phyloP scores from a whole-genome alignment of 2,113 vertebrate species.

The Oryzias melastigma region DNA sequence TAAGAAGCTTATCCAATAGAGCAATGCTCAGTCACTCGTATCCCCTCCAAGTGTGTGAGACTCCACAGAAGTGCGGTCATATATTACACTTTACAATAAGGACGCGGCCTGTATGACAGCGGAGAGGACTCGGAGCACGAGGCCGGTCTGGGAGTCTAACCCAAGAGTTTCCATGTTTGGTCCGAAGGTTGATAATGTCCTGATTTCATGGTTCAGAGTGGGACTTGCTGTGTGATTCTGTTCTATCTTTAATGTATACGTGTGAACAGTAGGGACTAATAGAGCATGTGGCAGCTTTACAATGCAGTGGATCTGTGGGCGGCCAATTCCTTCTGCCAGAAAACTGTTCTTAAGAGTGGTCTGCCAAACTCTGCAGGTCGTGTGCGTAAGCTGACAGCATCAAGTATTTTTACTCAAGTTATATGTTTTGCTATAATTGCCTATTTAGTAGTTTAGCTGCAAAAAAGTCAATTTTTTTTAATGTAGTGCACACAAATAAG shows the following conservation, averaged over 20 bases:
- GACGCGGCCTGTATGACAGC: conserved; percentile 48
- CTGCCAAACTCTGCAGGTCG: conserved; percentile 55
- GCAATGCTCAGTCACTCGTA: conserved; percentile 67
- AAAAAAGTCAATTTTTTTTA: not conserved
- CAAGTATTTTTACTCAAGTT: conserved; percentile 28
- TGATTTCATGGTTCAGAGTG: conserved; percentile 64
- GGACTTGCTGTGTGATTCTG: conserved; percentile 52
- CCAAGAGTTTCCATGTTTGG: conserved; percentile 58
- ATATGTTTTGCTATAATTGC: conserved; percentile 3
- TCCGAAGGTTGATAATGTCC: conserved; percentile 50
- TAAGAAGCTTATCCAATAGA: conserved; percentile 61
- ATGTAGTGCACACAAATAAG: not conserved
- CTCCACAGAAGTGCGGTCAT: conserved; percentile 62
- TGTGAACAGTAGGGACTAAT: conserved; percentile 67
- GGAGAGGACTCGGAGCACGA: conserved; percentile 45
- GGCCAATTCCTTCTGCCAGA: conserved; percentile 58
- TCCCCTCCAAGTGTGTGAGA: conserved; percentile 55
- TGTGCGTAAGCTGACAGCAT: conserved; percentile 25
- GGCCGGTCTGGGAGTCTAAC: conserved; percentile 40
- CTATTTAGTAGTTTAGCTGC: not conserved
- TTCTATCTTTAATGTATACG: conserved; percentile 66
- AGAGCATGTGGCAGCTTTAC: conserved; percentile 73
- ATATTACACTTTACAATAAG: conserved; percentile 67
- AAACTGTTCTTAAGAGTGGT: conserved; percentile 55
- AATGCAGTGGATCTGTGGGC: conserved; percentile 64